phyloP scores from a whole-genome alignment of 2,797 vertebrate species.

The Parauchenoglanis ngamensis region DNA sequence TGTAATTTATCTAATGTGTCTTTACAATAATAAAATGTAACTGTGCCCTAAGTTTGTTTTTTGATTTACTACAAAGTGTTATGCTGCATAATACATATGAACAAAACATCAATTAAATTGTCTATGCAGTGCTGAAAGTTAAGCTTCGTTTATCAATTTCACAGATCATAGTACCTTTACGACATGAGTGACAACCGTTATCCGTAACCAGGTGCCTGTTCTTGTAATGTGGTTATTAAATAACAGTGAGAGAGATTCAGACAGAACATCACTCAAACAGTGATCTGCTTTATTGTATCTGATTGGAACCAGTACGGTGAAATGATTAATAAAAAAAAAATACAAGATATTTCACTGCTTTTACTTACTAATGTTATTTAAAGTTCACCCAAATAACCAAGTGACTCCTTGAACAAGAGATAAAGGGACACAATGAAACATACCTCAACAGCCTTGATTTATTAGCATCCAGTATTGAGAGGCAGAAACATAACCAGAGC shows the following conservation, averaged over 20 bases:
- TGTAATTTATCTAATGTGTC: slow-evolving; percentile 11
- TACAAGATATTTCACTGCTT: background rate
- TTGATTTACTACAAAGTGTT: background rate
- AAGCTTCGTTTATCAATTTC: background rate
- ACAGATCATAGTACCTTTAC: too few relatives aligned
- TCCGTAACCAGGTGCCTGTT: background rate
- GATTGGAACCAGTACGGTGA: background rate
- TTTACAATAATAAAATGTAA: slow-evolving; percentile 16
- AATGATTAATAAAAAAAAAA: background rate
- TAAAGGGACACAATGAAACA: slow-evolving; percentile 17
- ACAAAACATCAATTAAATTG: background rate
- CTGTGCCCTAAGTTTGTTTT: background rate
- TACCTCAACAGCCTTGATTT: slow-evolving; percentile 63
- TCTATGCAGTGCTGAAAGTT: background rate
- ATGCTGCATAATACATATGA: background rate
- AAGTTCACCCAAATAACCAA: background rate
- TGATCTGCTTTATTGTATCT: background rate
- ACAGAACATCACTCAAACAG: background rate
- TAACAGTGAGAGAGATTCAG: background rate
- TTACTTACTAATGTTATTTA: background rate
- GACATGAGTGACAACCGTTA: too few relatives aligned
- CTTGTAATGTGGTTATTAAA: background rate
- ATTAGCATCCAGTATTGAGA: slow-evolving; percentile 68
- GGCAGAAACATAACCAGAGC: slow-evolving; percentile 54
- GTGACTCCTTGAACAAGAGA: background rate